Conservation (phyloP, 2,113 vertebrate genomes). For the Corynorhinus townsendii region DNA sequence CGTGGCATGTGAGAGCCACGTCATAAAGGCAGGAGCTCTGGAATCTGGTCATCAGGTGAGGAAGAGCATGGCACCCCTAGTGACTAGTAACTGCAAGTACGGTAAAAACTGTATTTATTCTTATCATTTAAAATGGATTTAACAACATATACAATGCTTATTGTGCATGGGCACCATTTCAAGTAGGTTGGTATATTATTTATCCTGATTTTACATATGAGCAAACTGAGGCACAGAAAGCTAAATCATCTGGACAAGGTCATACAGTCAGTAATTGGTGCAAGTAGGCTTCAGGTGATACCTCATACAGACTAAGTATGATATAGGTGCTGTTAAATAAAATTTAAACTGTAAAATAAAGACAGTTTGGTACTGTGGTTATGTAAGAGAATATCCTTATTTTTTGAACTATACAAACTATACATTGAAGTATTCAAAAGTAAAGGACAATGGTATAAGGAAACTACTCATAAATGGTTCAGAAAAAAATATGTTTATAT, state of each 20-base stretch:
- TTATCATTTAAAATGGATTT: neutral
- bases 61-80: neutral
- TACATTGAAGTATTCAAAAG: neutral
- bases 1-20: neutral
- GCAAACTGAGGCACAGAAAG: neutral
- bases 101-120: neutral
- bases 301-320: neutral
- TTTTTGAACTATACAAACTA: neutral
- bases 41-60: neutral
- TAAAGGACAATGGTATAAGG: neutral
- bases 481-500: neutral
- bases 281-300: neutral
- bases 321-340: neutral
- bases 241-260: neutral
- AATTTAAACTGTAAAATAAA: neutral
- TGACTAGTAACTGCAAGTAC: neutral
- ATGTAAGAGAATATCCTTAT: neutral
- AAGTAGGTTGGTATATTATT: neutral
- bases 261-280: neutral
- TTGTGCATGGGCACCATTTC: neutral
- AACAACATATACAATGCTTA: neutral
- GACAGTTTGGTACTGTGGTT: neutral
- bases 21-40: neutral
- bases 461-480: neutral
- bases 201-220: neutral